Evolutionary conservation across 2,797 vertebrate species (phyloP).

Genomic region (Anas georgica): DNA sequence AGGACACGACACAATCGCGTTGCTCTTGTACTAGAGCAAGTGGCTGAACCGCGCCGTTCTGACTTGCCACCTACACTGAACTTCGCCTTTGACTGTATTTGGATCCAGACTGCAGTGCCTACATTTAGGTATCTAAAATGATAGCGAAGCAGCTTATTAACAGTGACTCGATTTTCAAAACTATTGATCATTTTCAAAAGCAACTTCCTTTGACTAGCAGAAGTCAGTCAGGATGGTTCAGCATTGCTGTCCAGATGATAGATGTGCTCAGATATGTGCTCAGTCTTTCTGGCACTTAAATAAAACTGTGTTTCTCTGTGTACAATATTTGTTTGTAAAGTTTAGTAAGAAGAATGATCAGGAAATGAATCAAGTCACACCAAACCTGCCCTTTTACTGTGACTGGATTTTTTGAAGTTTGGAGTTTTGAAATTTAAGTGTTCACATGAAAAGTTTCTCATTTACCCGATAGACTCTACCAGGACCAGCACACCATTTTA

Average conservation of each 20-base stretch:
- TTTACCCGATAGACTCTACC: neutral
- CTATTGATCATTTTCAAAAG: neutral
- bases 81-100: neutral
- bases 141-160: neutral
- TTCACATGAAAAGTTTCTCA: neutral
- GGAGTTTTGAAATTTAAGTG: neutral
- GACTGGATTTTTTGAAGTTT: neutral
- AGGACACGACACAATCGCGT: rapidly evolving
- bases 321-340: neutral
- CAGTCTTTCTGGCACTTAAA: neutral
- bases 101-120: neutral
- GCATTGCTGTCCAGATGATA: neutral
- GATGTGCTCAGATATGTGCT: neutral
- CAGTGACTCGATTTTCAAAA: neutral
- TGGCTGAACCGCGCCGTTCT: neutral
- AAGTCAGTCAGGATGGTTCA: neutral
- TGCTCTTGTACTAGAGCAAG: neutral
- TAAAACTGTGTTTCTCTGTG: neutral
- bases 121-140: neutral
- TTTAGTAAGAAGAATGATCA: neutral
- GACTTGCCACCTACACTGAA: neutral
- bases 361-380: neutral
- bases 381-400: neutral
- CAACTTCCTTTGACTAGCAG: neutral
- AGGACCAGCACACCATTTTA: neutral